Percentiles rank a stretch among this genome's conserved stretches.
Conservation (phyloP, 2,797 vertebrate species). For the Phrynocephalus vlangalii region DNA sequence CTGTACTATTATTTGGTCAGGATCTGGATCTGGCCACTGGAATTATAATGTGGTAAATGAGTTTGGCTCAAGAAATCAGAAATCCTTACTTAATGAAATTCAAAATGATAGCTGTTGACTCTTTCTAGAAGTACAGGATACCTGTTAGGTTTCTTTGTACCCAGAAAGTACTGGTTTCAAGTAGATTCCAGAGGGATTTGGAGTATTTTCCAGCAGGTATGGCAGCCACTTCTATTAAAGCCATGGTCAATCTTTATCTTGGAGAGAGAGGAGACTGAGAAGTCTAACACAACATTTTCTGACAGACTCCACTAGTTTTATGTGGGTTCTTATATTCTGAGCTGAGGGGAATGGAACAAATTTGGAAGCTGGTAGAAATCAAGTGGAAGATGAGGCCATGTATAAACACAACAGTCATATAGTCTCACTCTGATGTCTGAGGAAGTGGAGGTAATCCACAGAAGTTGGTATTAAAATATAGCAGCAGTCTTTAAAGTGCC, state of each 20-base stretch:
- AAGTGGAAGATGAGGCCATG: too few species aligned
- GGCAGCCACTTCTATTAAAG: neutral
- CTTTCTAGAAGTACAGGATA: neutral
- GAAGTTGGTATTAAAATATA: too few species aligned
- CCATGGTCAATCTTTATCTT: neutral
- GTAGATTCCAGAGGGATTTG: neutral
- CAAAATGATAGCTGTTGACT: neutral
- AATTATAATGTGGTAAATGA: too few species aligned
- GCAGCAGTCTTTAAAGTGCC: too few species aligned
- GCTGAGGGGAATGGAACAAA: neutral
- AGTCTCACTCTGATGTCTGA: too few species aligned
- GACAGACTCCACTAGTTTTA: neutral
- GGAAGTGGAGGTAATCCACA: too few species aligned
- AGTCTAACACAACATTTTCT: neutral
- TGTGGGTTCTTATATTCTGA: neutral
- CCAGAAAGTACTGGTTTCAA: neutral
- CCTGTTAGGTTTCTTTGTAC: neutral
- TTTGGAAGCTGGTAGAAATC: neutral
- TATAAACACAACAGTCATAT: too few species aligned
- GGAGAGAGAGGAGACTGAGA: neutral
- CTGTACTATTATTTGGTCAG: too few species aligned
- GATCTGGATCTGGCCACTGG: too few species aligned
- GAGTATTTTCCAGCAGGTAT: neutral
- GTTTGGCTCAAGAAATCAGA: too few species aligned
- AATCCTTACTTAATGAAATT: neutral